These are phyloP conservation scores for Cervus canadensis DNA, from an alignment of 2,113 vertebrate species.

Conservation along the genomic window DNA sequence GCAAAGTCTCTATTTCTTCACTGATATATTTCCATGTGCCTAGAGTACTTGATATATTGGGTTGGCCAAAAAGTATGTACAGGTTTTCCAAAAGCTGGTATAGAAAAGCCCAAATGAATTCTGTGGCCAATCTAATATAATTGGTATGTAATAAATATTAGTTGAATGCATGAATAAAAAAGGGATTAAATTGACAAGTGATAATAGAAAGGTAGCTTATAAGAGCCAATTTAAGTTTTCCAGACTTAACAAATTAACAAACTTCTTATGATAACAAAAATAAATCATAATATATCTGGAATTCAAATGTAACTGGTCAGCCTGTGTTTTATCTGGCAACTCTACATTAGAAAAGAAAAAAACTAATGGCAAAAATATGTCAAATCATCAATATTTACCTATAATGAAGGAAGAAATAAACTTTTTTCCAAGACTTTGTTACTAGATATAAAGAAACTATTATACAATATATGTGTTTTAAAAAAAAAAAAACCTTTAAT, in stretches of 20 bases:
- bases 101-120: background rate
- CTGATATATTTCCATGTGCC: background rate
- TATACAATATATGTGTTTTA: background rate
- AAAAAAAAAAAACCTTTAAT: background rate
- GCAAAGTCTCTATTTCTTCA: background rate
- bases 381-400: background rate
- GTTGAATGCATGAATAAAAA: background rate
- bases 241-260: background rate
- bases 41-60: background rate
- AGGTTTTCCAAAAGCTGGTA: background rate
- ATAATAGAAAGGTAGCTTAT: background rate
- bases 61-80: background rate
- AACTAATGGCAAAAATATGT: background rate
- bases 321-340: background rate
- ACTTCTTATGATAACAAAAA: background rate
- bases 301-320: background rate
- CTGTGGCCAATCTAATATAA: background rate
- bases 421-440: background rate
- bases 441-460: background rate
- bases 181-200: background rate
- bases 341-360: background rate
- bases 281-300: background rate
- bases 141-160: background rate
- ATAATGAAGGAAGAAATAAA: background rate
- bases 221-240: background rate